Percentiles rank a stretch among this genome's conserved stretches.
These are phyloP conservation scores for Eptesicus fuscus DNA, from an alignment of 2,113 vertebrate species.

Conservation along the genomic window DNA sequence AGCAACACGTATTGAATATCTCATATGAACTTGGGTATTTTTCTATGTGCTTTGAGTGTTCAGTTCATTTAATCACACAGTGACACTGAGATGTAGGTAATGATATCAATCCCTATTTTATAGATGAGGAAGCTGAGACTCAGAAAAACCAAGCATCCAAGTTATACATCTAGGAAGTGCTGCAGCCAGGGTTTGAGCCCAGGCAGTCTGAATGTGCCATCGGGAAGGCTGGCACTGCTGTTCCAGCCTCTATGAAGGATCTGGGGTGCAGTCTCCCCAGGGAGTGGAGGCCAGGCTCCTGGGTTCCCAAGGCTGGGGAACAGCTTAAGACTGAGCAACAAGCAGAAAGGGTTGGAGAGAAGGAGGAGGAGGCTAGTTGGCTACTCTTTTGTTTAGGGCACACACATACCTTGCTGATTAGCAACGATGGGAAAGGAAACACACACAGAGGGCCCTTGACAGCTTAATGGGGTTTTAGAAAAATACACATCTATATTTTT, in stretches of 20 bases:
- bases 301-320: not conserved
- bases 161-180: not conserved
- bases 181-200: not conserved
- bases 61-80: not conserved
- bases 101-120: not conserved
- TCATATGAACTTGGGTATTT: not conserved
- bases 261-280: not conserved
- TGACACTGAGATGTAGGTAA: not conserved
- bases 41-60: too few species aligned
- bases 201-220: too few species aligned
- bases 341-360: not conserved
- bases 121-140: not conserved
- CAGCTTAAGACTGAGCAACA: not conserved
- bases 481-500: constrained; percentile 70
- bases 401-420: constrained; percentile 61
- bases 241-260: not conserved
- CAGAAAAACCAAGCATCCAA: not conserved
- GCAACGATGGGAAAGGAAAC: constrained; percentile 59
- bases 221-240: not conserved
- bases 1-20: not conserved
- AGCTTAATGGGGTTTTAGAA: constrained; percentile 75
- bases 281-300: not conserved
- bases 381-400: not conserved
- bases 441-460: constrained; percentile 45
- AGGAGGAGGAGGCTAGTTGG: not conserved